Conservation (phyloP, 2,797 vertebrate genomes). For the Bryconaethiops microstoma region DNA sequence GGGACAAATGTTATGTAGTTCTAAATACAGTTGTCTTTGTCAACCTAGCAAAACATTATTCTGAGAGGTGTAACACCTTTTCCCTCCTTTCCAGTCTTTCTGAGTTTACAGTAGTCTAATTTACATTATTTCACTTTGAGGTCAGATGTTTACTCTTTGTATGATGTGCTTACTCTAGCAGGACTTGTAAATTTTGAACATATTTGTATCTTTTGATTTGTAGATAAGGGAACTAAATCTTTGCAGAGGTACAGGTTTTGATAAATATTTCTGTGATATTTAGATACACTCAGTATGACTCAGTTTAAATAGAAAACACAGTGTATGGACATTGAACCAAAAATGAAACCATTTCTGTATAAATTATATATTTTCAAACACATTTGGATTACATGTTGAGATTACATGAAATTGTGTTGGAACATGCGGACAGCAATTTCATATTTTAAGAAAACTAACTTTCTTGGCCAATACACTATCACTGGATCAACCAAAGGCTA, state of each 20-base stretch:
- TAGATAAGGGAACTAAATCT: conserved; percentile 37
- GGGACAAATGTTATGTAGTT: no score
- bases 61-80: neutral
- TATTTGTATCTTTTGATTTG: conserved; percentile 44
- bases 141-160: conserved; percentile 55
- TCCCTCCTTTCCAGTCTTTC: no score
- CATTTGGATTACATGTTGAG: no score
- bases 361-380: neutral
- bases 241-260: conserved; percentile 45
- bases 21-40: neutral
- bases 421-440: neutral
- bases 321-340: neutral
- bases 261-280: conserved; percentile 49
- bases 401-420: neutral
- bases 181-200: conserved; percentile 50
- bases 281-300: conserved; percentile 28
- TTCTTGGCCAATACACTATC: conserved; percentile 10
- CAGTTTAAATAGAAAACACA: conserved; percentile 22
- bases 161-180: conserved; percentile 27
- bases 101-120: conserved; percentile 7
- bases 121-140: conserved; percentile 27
- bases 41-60: neutral
- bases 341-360: conserved; percentile 6
- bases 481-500: conserved; percentile 26
- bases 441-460: conserved; percentile 1